These are phyloP conservation scores for Pristionchus pacificus DNA, from an alignment of 1,140 invertebrate genomes.

Conservation along the genomic window DNA sequence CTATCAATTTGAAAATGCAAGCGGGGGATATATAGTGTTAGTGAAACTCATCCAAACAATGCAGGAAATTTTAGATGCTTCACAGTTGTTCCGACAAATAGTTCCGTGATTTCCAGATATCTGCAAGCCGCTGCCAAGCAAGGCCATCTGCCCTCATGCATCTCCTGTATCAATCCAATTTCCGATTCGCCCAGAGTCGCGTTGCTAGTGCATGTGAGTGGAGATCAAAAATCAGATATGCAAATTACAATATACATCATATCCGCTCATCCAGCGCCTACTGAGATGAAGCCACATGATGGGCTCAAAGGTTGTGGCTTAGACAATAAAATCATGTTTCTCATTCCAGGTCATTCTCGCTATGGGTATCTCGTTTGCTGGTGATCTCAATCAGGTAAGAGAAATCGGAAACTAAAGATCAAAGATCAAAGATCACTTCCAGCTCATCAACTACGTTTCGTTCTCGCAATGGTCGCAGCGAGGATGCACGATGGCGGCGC, in stretches of 20 bases:
- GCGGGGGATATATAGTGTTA: no score
- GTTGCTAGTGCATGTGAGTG: constrained; percentile 27
- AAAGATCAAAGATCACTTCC: no score
- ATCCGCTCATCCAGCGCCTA: no score
- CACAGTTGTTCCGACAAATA: background rate
- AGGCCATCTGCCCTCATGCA: constrained; percentile 18
- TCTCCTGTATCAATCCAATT: constrained; percentile 22
- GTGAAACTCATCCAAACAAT: no score
- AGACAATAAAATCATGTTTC: no score
- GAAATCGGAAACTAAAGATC: no score
- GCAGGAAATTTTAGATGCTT: background rate
- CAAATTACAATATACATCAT: no score
- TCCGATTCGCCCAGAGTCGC: constrained; percentile 33
- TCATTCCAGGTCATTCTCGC: constrained; percentile 22
- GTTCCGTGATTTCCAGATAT: constrained; percentile 17
- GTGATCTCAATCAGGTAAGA: constrained; percentile 28
- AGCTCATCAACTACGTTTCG: constrained; percentile 15
- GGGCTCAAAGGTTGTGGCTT: no score
- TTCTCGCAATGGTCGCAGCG: constrained; percentile 27
- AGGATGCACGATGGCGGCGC: constrained; percentile 21
- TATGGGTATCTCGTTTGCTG: constrained; percentile 29
- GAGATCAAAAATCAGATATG: background rate
- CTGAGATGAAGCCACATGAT: no score
- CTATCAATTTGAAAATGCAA: no score
- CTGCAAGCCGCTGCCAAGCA: constrained; percentile 19